Conservation (phyloP, 2,888 invertebrate species). For the Nemotelus pantherinus region DNA sequence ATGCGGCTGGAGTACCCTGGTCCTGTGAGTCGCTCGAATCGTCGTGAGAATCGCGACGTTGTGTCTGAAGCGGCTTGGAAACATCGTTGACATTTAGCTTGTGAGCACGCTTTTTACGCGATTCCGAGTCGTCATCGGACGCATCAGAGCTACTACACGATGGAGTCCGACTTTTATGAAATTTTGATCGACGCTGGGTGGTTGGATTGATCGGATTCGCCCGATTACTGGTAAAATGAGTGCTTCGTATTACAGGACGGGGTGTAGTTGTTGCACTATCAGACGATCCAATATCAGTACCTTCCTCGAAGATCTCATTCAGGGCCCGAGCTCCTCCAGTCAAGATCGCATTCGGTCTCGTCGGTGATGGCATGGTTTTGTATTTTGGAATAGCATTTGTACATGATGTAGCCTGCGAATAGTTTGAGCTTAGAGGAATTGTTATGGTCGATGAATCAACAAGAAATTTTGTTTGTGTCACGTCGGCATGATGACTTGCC, state of each 20-base stretch:
- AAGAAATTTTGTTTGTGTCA: conserved; percentile 56
- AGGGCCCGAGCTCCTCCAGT: conserved; percentile 62
- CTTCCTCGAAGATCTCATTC: conserved; percentile 77
- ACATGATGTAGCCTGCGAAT: conserved; percentile 56
- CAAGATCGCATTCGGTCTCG: conserved; percentile 58
- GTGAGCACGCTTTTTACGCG: conserved; percentile 81
- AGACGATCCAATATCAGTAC: conserved; percentile 61
- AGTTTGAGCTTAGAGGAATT: conserved; percentile 66
- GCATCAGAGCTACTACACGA: conserved; percentile 95
- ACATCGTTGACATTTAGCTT: conserved; percentile 72
- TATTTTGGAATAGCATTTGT: conserved; percentile 65
- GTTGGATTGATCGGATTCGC: conserved; percentile 29
- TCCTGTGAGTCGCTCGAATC: conserved; percentile 88
- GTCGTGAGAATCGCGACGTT: conserved; percentile 82
- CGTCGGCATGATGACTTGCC: background rate
- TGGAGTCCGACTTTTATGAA: conserved; percentile 79
- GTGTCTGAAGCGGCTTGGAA: conserved; percentile 71
- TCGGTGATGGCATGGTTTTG: conserved; percentile 71
- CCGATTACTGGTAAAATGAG: conserved; percentile 50
- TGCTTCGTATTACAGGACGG: conserved; percentile 56
- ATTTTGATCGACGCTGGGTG: conserved; percentile 71
- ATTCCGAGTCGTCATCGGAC: conserved; percentile 87
- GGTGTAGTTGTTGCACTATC: conserved; percentile 54
- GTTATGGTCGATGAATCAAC: conserved; percentile 69
- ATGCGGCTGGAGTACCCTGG: conserved; percentile 64